Evolutionary conservation across 2,797 vertebrate genomes (phyloP), one percentile per base, ranked within the genome.

Genomic region (Peromyscus attwateri): DNA sequence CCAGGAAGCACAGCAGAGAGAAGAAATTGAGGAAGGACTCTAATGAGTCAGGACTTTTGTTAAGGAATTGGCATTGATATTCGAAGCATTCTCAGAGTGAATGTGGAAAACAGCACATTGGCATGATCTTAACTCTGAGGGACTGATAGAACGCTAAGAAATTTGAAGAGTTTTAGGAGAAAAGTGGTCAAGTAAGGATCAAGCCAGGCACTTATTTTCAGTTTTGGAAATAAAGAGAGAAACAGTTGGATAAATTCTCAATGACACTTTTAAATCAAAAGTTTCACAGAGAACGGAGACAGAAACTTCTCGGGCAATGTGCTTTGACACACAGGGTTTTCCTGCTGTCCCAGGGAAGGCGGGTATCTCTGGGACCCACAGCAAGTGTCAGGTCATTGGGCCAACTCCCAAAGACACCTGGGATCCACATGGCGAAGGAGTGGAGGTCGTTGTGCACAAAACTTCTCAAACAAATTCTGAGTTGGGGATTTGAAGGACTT

Each of bases 71-170:
- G 94, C 29, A 79, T 9, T 84, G 87, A 75, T 81, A 76, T 82
- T 68, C 73, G 7, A 92, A 88, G 64, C 55, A 60, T 95, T 94
- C 87, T 92, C 89, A 62, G 89, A 87, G 87, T 23, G 62, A 73
- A 70, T 66, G 52, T 91, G 62, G 60, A 91, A 95, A 95, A 57
- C 37, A 52, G 75, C 71, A 82, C 68, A 10, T 9, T 62, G 79
- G 66, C 88, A 52, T 23, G 49, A 3, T 46, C 81, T 79, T 90
- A 77, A 82, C 46, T 75, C 82, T 57, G 19, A 93, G 10, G 9
- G 52, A 31, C 64, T 37, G n/a, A 89, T 34, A 43, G 7, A 75
- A 55, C 9, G 13, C 31, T 52, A 77, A 95, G 87, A 60, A 70
- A 60, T 80, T 85, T 57, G 73, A 84, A 79, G n/a, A 55, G 37